Conservation (phyloP, 2,888 invertebrate species). For the Dryomyza anilis region DNA sequence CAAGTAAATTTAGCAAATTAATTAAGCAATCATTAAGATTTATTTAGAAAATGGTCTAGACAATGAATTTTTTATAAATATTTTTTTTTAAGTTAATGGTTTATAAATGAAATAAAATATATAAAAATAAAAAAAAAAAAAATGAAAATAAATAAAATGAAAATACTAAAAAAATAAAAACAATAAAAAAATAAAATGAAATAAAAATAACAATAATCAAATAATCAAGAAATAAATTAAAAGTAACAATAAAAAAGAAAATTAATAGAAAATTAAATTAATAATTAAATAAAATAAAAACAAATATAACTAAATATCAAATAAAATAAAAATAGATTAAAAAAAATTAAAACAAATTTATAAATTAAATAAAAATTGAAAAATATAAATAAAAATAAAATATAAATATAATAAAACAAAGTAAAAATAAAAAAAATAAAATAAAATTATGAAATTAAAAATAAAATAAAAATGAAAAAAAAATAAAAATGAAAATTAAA, state of each 20-base stretch:
- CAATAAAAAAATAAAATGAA: background rate
- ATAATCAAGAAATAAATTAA: background rate
- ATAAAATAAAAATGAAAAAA: background rate
- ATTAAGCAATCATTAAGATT: no score
- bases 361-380: background rate
- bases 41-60: no score
- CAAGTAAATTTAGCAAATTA: no score
- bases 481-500: background rate
- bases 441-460: background rate
- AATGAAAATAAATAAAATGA: background rate
- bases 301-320: background rate
- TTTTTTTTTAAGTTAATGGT: no score
- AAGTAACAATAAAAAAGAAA: background rate
- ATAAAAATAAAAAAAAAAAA: background rate
- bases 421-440: background rate
- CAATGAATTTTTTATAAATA: no score
- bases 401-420: background rate
- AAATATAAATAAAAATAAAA: background rate
- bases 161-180: background rate
- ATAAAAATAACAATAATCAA: background rate
- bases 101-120: background rate
- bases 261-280: background rate
- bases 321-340: background rate
- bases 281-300: background rate
- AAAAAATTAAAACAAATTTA: background rate